Conservation (phyloP, 1,140 invertebrate species). For the Bombus confusus region DNA sequence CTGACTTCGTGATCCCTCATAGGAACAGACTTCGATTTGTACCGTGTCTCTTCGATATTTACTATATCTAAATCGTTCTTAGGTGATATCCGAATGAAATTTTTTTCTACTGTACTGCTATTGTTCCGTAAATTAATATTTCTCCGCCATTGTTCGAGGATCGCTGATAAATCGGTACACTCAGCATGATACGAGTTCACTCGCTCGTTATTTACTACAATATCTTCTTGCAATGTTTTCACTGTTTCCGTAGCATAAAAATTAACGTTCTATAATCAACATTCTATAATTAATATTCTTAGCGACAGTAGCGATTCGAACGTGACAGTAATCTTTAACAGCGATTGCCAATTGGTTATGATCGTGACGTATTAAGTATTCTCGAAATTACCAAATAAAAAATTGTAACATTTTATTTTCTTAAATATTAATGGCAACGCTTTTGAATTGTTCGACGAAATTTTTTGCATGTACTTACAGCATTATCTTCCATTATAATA, state of each 20-base stretch:
- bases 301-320: conserved; percentile 2
- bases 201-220: not conserved
- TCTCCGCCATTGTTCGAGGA: conserved; percentile 19
- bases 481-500: not conserved
- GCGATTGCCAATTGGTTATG: conserved; percentile 37
- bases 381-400: not conserved
- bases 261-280: conserved; percentile 50
- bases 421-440: not conserved
- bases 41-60: conserved; percentile 5
- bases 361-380: no score
- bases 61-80: not conserved
- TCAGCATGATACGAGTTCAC: not conserved
- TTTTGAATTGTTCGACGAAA: not conserved
- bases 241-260: conserved; percentile 45
- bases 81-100: not conserved
- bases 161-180: conserved; percentile 18
- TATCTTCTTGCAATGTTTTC: not conserved
- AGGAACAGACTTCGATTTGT: conserved; percentile 15
- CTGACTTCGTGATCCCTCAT: conserved; percentile 30
- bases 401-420: not conserved
- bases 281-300: conserved; percentile 45
- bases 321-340: not conserved
- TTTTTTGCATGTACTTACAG: conserved; percentile 22
- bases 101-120: not conserved
- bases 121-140: not conserved